Percentiles rank a stretch among this genome's conserved stretches.
phyloP scores from a whole-genome alignment of 2,113 vertebrate species.

The Bostrychus sinensis region DNA sequence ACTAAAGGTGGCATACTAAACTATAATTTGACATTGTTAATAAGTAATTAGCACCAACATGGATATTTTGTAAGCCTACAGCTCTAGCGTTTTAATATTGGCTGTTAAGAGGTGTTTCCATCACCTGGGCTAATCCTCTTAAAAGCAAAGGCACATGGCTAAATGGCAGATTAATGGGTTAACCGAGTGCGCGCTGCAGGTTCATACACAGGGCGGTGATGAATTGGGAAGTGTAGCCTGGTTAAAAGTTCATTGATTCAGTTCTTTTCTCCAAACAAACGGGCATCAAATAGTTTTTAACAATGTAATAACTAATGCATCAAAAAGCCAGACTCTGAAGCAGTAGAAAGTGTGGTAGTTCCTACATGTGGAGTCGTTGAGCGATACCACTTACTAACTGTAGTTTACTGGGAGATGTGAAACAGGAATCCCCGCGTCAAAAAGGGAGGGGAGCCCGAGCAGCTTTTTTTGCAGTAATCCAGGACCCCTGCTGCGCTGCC shows the following conservation, averaged over 20 bases:
- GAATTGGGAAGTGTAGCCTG: background rate
- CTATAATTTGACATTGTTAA: background rate
- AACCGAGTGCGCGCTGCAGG: constrained; percentile 39
- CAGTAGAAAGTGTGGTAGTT: constrained; percentile 24
- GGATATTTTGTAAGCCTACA: background rate
- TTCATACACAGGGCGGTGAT: constrained; percentile 44
- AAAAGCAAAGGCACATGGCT: constrained; percentile 20
- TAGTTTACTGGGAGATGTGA: constrained; percentile 31
- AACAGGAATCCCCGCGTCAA: constrained; percentile 38
- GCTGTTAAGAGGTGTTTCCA: constrained; percentile 36
- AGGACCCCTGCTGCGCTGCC: constrained; percentile 50
- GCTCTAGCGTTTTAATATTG: constrained; percentile 5
- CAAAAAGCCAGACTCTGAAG: constrained; percentile 1
- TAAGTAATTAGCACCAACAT: background rate
- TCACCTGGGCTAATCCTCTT: constrained; percentile 64
- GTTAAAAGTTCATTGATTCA: constrained; percentile 16
- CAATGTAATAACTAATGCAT: background rate
- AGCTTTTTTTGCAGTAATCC: constrained; percentile 51
- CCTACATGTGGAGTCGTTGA: constrained; percentile 46
- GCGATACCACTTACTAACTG: constrained; percentile 38
- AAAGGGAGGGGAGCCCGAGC: background rate
- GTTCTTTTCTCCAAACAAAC: background rate
- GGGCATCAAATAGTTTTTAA: background rate
- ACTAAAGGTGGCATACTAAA: background rate
- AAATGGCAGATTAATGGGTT: constrained; percentile 57